A percentile compares a stretch with the other conserved stretches of the same genome.
phyloP scores from a whole-genome alignment of 2,113 vertebrate species.

The Mola mola region DNA sequence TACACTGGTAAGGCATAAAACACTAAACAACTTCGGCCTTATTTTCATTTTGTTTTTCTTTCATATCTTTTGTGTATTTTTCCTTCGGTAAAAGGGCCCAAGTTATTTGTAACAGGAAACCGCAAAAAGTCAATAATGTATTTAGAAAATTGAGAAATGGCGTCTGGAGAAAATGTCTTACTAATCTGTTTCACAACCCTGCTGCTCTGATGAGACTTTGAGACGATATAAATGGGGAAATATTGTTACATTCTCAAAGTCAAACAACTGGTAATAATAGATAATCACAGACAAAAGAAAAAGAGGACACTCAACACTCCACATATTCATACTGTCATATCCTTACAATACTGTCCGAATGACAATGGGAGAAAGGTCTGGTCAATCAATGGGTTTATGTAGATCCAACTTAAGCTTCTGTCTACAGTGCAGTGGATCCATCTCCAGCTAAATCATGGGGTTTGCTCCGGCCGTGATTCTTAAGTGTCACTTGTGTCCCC shows the following conservation, averaged over 20 bases:
- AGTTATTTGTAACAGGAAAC: conserved; percentile 26
- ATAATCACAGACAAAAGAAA: conserved; percentile 30
- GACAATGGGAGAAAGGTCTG: conserved; percentile 29
- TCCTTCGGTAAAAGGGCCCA: conserved; percentile 22
- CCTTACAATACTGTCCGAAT: conserved; percentile 22
- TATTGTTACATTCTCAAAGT: conserved; percentile 8
- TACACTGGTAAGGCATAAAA: conserved; percentile 37
- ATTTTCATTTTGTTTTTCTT: conserved; percentile 33
- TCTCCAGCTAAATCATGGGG: conserved; percentile 62
- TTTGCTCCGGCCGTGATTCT: conserved; percentile 72
- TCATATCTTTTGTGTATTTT: conserved; percentile 20
- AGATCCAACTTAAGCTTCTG: conserved; percentile 61
- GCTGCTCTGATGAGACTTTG: conserved; percentile 7
- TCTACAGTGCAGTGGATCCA: conserved; percentile 45
- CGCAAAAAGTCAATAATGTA: conserved; percentile 11
- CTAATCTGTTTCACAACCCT: conserved; percentile 35
- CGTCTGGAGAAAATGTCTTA: conserved; percentile 1
- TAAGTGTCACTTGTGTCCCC: conserved; percentile 81
- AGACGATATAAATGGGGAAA: neutral
- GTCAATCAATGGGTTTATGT: conserved; percentile 65
- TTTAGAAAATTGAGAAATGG: conserved; percentile 10
- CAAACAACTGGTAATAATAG: conserved; percentile 24
- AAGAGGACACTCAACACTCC: conserved; percentile 4
- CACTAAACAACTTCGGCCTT: conserved; percentile 18
- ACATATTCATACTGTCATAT: conserved; percentile 16